Evolutionary conservation across 2,113 vertebrate genomes (phyloP).

Genomic region (Cyphomyrus plagiostoma): DNA sequence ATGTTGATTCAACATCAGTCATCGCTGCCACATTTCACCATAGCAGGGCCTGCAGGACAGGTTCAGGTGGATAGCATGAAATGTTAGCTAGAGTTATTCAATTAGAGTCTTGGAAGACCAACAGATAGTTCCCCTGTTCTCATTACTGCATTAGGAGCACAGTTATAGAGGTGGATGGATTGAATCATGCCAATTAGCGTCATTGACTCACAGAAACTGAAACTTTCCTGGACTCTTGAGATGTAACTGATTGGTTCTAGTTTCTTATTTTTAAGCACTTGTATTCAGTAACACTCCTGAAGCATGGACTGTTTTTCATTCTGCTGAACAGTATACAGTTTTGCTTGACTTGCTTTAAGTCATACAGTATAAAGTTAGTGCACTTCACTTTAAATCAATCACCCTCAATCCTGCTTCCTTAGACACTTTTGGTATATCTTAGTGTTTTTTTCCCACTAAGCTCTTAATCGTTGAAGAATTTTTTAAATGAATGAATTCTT

Average conservation of each 20-base stretch:
- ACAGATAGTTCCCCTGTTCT: neutral
- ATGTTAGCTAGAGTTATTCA: neutral
- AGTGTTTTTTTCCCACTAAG: neutral
- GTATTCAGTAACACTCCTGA: neutral
- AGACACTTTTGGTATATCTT: neutral
- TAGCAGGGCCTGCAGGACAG: conserved; percentile 67
- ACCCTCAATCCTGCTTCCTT: neutral
- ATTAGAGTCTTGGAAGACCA: neutral
- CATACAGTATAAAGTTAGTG: neutral
- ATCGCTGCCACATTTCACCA: conserved; percentile 87
- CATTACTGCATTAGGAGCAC: neutral
- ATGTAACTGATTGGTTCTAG: neutral
- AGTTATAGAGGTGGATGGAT: neutral
- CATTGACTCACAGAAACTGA: neutral
- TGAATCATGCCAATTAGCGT: neutral
- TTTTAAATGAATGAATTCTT: neutral
- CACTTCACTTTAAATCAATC: neutral
- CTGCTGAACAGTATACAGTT: neutral
- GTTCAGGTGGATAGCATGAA: neutral
- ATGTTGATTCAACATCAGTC: conserved; percentile 97
- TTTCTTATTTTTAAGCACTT: neutral
- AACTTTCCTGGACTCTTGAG: neutral
- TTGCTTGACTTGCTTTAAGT: neutral
- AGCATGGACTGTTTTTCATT: neutral
- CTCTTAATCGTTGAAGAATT: neutral